These are phyloP conservation scores for Heptranchias perlo DNA, from an alignment of 2,113 vertebrate species.

Conservation along the genomic window DNA sequence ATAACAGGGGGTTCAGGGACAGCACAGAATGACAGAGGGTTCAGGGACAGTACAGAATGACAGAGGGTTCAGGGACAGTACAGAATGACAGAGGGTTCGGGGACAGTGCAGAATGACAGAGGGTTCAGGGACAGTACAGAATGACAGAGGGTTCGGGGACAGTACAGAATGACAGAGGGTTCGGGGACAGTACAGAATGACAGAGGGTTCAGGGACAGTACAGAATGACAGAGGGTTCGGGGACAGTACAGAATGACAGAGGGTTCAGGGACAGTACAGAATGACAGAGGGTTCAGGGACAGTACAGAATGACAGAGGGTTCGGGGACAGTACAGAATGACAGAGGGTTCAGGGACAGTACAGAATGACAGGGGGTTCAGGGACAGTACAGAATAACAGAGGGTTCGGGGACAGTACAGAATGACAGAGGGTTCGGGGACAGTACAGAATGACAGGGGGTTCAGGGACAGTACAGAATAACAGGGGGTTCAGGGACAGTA, in stretches of 20 bases:
- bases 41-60: slow-evolving; percentile 44
- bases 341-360: slow-evolving; percentile 46
- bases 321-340: slow-evolving; percentile 42
- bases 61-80: slow-evolving; percentile 46
- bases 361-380: too few species aligned
- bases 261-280: too few species aligned
- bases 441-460: slow-evolving; percentile 45
- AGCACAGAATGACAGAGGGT: slow-evolving; percentile 45
- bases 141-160: too few species aligned
- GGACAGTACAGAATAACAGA: slow-evolving; percentile 45
- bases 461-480: slow-evolving; percentile 45
- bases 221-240: slow-evolving; percentile 45
- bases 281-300: slow-evolving; percentile 48
- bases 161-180: slow-evolving; percentile 45
- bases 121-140: slow-evolving; percentile 44
- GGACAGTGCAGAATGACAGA: slow-evolving; percentile 45
- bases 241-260: too few species aligned
- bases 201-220: too few species aligned
- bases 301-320: too few species aligned
- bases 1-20: too few species aligned
- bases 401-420: slow-evolving; percentile 44
- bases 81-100: too few species aligned
- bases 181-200: slow-evolving; percentile 45
- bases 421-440: too few species aligned
- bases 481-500: too few species aligned